Evolutionary conservation across 2,888 invertebrate species (phyloP), one percentile per base, ranked within the genome.

Genomic region (Anagyrus pseudococci): DNA sequence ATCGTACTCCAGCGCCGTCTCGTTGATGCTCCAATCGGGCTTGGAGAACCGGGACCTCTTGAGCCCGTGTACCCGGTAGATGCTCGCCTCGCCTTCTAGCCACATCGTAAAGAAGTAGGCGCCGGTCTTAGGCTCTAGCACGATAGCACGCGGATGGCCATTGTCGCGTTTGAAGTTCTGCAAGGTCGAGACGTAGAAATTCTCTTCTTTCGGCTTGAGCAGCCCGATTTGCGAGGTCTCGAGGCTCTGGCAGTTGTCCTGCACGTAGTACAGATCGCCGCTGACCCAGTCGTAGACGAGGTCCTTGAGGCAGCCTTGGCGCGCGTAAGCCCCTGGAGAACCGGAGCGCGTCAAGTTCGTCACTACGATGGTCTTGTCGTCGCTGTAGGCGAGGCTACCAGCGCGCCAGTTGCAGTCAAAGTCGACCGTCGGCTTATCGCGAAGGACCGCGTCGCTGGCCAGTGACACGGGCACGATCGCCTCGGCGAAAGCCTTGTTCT

Each of bases 241-340:
- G 15, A 20, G 10, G 29, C 13, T 25, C 10, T 7, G 4, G 19
- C 49, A 48, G 19, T 48, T 64, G 23, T 61, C 64, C 29, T n/a
- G 41, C 0, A 54, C 19, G 46, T 61, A 61, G n/a, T 60, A 53
- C 7, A 64, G 19, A 10, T 64, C 64, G 22, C 52, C 43, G 6
- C 57, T 60, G 0, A 57, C 48, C 64, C 64, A 64, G 23, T 64
- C 60, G 26, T 25, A 60, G 6, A 60, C 37, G 1, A 64, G 26
- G 4, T 41, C 10, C 10, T 47, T 59, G 15, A 64, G 29, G 17
- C 59, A 64, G 6, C 13, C 47, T n/a, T 52, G 47, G 1, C 48
- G n/a, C 1, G 4, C 3, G 52, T 60, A 57, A 8, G 29, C 25
- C 1, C 37, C 56, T 4, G 52, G 40, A 2, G 26, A 25, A 1